A percentile compares a stretch with the other conserved stretches of the same genome.
Conservation (phyloP, 1,140 invertebrate genomes). For the Manduca sexta region DNA sequence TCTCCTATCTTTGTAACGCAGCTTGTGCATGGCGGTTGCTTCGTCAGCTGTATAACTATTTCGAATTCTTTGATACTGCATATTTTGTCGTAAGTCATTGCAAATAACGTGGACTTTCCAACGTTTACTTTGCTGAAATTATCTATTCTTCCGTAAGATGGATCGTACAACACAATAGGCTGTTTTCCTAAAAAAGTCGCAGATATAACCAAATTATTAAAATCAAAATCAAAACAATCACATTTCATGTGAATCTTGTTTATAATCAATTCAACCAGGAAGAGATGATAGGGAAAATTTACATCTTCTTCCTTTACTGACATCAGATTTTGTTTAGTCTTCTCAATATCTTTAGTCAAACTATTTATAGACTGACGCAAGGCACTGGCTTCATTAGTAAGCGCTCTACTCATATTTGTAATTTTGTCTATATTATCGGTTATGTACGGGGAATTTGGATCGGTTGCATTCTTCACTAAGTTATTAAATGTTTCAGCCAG, state of each 20-base stretch:
- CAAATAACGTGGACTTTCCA: slow-evolving; percentile 58
- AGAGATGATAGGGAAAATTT: slow-evolving; percentile 60
- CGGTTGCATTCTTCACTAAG: slow-evolving; percentile 22
- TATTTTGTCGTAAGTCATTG: slow-evolving; percentile 67
- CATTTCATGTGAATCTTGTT: slow-evolving; percentile 68
- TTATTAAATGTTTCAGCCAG: slow-evolving; percentile 25
- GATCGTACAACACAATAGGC: slow-evolving; percentile 56
- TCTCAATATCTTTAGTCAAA: slow-evolving; percentile 44
- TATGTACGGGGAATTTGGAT: slow-evolving; percentile 22
- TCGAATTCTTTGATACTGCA: slow-evolving; percentile 52
- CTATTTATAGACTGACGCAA: slow-evolving; percentile 50
- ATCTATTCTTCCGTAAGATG: slow-evolving; percentile 46
- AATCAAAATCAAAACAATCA: slow-evolving; percentile 59
- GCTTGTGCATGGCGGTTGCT: slow-evolving; percentile 52
- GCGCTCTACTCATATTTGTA: slow-evolving; percentile 48
- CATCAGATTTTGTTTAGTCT: slow-evolving; percentile 42
- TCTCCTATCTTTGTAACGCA: slow-evolving; percentile 56
- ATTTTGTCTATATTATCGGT: slow-evolving; percentile 57
- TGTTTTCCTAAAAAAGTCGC: slow-evolving; percentile 54
- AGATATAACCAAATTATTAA: slow-evolving; percentile 52
- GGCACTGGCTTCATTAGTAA: slow-evolving; percentile 56
- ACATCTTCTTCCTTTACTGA: slow-evolving; percentile 32
- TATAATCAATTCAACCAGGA: slow-evolving; percentile 57
- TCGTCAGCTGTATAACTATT: slow-evolving; percentile 43
- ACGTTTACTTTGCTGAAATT: slow-evolving; percentile 52